phyloP scores from a whole-genome alignment of 2,888 invertebrate species.

The Plutella xylostella region DNA sequence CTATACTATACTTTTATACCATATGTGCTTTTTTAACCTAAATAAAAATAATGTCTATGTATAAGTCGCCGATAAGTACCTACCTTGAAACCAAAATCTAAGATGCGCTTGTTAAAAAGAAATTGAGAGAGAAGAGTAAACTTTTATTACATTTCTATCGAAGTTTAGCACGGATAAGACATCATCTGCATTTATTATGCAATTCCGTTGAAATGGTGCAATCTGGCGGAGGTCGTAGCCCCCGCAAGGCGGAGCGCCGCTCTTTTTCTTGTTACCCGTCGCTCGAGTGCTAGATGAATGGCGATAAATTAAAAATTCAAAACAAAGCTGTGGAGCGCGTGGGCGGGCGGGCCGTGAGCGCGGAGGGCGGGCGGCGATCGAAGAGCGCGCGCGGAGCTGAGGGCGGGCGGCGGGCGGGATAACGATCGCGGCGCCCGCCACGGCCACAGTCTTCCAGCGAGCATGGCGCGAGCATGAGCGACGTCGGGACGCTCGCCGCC shows the following conservation, averaged over 20 bases:
- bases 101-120: no score
- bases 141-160: no score
- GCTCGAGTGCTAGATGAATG: slow-evolving; percentile 52
- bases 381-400: slow-evolving; percentile 64
- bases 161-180: no score
- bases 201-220: no score
- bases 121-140: no score
- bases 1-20: no score
- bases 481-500: slow-evolving; percentile 67
- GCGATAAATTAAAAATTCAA: slow-evolving; percentile 65
- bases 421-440: slow-evolving; percentile 23
- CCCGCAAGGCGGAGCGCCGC: slow-evolving; percentile 28
- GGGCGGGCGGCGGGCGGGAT: slow-evolving; percentile 39
- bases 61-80: no score
- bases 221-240: slow-evolving; percentile 40
- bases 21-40: no score
- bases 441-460: slow-evolving; percentile 63
- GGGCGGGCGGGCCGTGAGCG: slow-evolving; percentile 51
- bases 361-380: slow-evolving; percentile 63
- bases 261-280: slow-evolving; percentile 37
- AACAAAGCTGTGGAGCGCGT: slow-evolving; percentile 55
- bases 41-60: no score
- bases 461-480: slow-evolving; percentile 64
- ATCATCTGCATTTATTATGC: no score
- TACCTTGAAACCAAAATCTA: no score